Conservation (phyloP, 1,140 invertebrate genomes). For the Aphelenchoides besseyi region DNA sequence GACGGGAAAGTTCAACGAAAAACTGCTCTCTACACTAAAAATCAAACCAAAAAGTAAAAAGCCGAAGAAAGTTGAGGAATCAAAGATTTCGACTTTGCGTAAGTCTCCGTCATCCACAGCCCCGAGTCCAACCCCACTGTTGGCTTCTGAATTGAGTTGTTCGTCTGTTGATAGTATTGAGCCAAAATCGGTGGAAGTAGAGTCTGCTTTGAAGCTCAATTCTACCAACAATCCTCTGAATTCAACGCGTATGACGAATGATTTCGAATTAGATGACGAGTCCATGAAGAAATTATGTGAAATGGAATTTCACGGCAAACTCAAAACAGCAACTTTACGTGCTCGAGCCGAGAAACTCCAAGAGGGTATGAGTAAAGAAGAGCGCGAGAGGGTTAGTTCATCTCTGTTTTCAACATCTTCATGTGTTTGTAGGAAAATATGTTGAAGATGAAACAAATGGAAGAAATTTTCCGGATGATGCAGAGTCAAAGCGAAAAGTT, state of each 20-base stretch:
- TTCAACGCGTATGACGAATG: not conserved
- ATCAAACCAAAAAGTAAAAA: not conserved
- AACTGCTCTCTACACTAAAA: not conserved
- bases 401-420: conserved; percentile 20
- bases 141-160: too few species aligned
- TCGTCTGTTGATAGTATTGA: too few species aligned
- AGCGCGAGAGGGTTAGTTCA: conserved; percentile 43
- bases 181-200: too few species aligned
- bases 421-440: conserved; percentile 33
- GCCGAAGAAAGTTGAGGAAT: not conserved
- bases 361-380: conserved; percentile 43
- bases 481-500: conserved; percentile 43
- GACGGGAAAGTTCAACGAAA: conserved; percentile 3
- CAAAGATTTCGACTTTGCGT: not conserved
- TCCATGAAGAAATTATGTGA: conserved; percentile 32
- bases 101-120: not conserved
- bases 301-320: conserved; percentile 42
- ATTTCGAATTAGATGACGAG: conserved; percentile 21
- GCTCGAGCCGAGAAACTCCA: conserved; percentile 35
- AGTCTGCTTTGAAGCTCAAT: not conserved
- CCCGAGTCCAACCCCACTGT: not conserved
- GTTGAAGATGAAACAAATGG: conserved; percentile 38
- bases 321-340: conserved; percentile 46
- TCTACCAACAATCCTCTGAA: not conserved
- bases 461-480: conserved; percentile 42